These are phyloP conservation scores for Microplitis deprimator DNA, from an alignment of 2,888 invertebrate genomes.

Conservation along the genomic window DNA sequence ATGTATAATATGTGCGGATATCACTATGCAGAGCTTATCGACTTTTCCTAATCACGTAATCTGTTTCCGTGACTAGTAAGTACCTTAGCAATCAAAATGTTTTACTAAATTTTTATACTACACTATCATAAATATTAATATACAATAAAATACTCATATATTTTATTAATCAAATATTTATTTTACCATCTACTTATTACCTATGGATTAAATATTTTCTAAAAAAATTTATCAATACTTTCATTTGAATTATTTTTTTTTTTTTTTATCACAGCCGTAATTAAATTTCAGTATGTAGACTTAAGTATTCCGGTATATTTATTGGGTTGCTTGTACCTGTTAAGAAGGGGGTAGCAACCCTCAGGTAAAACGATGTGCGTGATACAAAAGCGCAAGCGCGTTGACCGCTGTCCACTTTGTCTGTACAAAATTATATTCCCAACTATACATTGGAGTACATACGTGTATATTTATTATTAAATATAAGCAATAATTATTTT, in stretches of 20 bases:
- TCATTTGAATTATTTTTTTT: background rate
- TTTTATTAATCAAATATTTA: background rate
- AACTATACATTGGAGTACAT: conserved; percentile 10
- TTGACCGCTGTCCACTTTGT: conserved; percentile 62
- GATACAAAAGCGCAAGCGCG: conserved; percentile 53
- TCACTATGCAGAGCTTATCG: background rate
- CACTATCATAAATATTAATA: background rate
- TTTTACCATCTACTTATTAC: no score
- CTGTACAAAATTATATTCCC: conserved; percentile 28
- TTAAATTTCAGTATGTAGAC: background rate
- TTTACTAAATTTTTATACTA: background rate
- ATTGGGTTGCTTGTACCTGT: conserved; percentile 54
- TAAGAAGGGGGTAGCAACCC: conserved; percentile 41
- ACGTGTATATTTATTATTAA: conserved; percentile 10
- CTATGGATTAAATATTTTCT: no score
- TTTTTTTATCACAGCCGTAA: background rate
- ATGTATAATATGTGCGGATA: no score
- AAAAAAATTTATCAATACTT: no score
- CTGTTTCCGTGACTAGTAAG: background rate
- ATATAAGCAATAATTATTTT: background rate
- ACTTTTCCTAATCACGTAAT: conserved; percentile 1
- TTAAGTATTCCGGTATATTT: conserved; percentile 48
- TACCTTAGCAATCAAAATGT: conserved; percentile 6
- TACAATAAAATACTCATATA: background rate
- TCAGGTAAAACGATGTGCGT: conserved; percentile 42